Evolutionary conservation across 2,113 vertebrate genomes (phyloP), one percentile per base, ranked within the genome.

Genomic region (Microcebus griseorufus): DNA sequence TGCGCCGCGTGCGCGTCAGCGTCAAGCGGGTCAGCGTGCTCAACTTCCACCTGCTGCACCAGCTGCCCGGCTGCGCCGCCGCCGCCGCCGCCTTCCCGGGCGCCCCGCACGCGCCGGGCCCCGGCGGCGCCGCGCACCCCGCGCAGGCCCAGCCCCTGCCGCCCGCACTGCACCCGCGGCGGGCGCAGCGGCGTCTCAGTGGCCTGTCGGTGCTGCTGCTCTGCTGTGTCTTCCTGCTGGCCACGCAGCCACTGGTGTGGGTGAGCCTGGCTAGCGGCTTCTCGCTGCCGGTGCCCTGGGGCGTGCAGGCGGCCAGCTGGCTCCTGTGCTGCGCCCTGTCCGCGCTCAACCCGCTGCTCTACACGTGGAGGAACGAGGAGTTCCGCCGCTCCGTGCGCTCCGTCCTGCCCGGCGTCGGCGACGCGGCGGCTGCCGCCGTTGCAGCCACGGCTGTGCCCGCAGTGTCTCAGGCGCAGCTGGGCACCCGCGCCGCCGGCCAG

Each of bases 331-430:
- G 99, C 96, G 96, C 99, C 11, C 98, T 99, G 78, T 99, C 99
- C 2, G 99, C 99, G 29, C 98, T 99, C 97, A 99, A 99, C 97
- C 99, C 99, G 6, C 98, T 99, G 96, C 98, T 99, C 92, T 99
- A 99, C 98, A 99, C 99, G 3, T 99, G 99, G 99, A 99, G 99
- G 95, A 99, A 99, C 95, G 99, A 99, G 97, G 99, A 99, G 98
- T 99, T 99, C 97, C 98, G 99, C 76, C 99, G 99, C 42, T 99
- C 99, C 0, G 98, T 99, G 94, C 99, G 99, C 93, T 99, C 99
- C 1, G 98, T 99, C 58, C 97, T 99, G 93, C 98, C 98, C 0
- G 98, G 98, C 82, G 98, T 92, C 55, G 98, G 94, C 39, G 98
- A 96, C 42, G 95, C 95, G 72, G 97, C 98, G 22, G 98, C 97